Base-by-base conservation (phyloP, 2,888 invertebrate species). In the Drosophila falleni region DNA sequence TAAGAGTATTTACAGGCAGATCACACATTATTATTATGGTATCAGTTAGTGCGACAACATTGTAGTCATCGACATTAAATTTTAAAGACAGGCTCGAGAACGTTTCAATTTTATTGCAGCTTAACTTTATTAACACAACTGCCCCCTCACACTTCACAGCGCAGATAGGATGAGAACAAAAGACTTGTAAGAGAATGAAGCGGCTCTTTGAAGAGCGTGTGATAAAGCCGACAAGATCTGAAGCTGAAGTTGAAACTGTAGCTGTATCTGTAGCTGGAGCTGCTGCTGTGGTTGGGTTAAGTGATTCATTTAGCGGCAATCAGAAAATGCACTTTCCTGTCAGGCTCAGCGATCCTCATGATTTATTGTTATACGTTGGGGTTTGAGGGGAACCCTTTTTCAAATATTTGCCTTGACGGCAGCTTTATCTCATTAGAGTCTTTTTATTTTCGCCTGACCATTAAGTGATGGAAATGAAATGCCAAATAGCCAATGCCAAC, bases 71-170 rank as follows among this genome's bases (percentile, higher is more conserved):
- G 46, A 13, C 37, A 37, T 37, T n/a, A 6, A 37, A n/a, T 64
- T 61, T 78, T 68, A 50, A 74, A 61, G 55, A 35, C 68, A 41
- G 44, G 50, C 55, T 39, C 26, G 50, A 26, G 59, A 66, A 85
- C 89, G 81, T 87, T 84, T 89, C 88, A 84, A 88, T 89, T 84
- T 84, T 87, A 84, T 84, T 87, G 89, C 89, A 85, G 80, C 88
- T 84, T 84, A 89, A 84, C 86, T 84, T 84, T 88, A 85, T 84
- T 84, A 84, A 87, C 88, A 79, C 75, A 41, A 63, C 69, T 41
- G 13, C 9, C 47, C 41, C 58, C 19, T 26, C 26, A 9, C 11
- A 33, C 31, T 31, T 0, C 9, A 9, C 31, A 31, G 8, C 31
- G 9, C 9, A 31, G 31, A 31, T 31, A 31, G 31, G 31, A 31